A percentile compares a stretch with the other conserved stretches of the same genome.
phyloP scores from a whole-genome alignment of 2,888 invertebrate genomes.

The Cataglyphis livida region DNA sequence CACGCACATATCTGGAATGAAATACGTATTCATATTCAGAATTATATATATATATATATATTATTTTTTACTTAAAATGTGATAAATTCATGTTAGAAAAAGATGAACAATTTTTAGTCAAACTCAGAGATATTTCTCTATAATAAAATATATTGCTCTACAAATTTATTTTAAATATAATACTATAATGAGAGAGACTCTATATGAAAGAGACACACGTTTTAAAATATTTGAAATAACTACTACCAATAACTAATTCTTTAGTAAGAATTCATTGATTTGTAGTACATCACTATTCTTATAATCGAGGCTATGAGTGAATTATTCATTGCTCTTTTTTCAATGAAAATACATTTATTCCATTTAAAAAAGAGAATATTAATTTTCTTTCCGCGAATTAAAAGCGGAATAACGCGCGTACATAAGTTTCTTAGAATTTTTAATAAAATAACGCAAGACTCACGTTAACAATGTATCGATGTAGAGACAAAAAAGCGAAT shows the following conservation, averaged over 20 bases:
- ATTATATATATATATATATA: background rate
- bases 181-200: background rate
- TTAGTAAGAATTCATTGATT: background rate
- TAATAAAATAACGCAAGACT: conserved; percentile 10
- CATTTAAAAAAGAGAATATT: background rate
- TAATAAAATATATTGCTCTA: background rate
- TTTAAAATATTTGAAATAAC: background rate
- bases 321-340: background rate
- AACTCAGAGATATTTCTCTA: background rate
- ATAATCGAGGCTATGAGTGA: background rate
- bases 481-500: conserved; percentile 16
- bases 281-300: background rate
- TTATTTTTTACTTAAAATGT: background rate
- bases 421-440: background rate
- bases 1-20: background rate
- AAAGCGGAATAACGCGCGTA: background rate
- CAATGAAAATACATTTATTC: background rate
- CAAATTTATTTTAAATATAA: background rate
- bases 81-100: background rate
- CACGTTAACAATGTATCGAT: background rate
- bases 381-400: background rate
- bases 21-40: background rate
- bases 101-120: background rate
- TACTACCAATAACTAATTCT: background rate
- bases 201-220: background rate